Conservation (phyloP, 2,888 invertebrate genomes). For the Cloeon dipterum region DNA sequence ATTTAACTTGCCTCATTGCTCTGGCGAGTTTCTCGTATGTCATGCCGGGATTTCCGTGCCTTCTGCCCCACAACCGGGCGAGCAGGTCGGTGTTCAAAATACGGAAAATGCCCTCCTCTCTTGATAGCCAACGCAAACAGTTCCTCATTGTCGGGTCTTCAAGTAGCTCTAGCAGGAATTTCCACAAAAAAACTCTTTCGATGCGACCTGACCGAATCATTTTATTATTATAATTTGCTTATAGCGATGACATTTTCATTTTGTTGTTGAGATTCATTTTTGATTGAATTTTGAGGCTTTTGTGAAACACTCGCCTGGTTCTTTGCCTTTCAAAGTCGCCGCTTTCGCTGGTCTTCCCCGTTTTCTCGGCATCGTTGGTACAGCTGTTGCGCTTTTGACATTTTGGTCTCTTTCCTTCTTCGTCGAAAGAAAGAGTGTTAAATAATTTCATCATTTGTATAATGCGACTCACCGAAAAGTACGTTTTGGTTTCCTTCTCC, state of each 20-base stretch:
- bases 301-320: constrained; percentile 1
- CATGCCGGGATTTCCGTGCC: constrained; percentile 9
- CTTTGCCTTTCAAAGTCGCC: background rate
- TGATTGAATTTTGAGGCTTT: no score
- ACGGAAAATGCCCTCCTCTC: constrained; percentile 9
- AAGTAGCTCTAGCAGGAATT: constrained; percentile 8
- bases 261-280: no score
- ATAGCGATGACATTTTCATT: background rate
- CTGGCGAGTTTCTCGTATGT: constrained; percentile 10
- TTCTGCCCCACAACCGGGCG: constrained; percentile 8
- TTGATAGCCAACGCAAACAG: constrained; percentile 8
- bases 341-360: constrained; percentile 4
- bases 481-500: no score
- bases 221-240: background rate
- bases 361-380: background rate
- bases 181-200: constrained; percentile 9
- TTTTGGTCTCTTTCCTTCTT: background rate
- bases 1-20: constrained; percentile 10
- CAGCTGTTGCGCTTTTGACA: constrained; percentile 1
- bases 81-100: constrained; percentile 9
- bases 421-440: no score
- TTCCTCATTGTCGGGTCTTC: constrained; percentile 7
- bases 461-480: no score
- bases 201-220: constrained; percentile 6
- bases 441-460: no score